phyloP scores from a whole-genome alignment of 1,140 invertebrate genomes.

The Mylabris phalerata region DNA sequence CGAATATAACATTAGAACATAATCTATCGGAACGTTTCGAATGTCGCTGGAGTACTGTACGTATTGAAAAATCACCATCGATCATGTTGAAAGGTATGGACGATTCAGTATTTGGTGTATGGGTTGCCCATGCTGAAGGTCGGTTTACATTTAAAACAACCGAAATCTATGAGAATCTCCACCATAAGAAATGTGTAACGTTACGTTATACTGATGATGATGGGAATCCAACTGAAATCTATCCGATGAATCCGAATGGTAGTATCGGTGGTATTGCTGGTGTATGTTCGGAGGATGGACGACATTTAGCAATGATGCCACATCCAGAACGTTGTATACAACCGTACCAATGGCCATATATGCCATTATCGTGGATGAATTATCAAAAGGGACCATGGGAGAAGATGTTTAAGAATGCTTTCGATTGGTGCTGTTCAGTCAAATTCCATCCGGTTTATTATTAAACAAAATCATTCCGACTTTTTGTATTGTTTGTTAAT shows the following conservation, averaged over 20 bases:
- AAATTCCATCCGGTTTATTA: slow-evolving; percentile 26
- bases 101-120: slow-evolving; percentile 77
- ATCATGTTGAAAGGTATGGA: slow-evolving; percentile 89
- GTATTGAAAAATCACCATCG: slow-evolving; percentile 53
- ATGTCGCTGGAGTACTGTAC: slow-evolving; percentile 81
- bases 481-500: slow-evolving; percentile 8
- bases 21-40: slow-evolving; percentile 87
- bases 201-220: slow-evolving; percentile 80
- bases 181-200: slow-evolving; percentile 58
- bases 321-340: slow-evolving; percentile 89
- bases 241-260: slow-evolving; percentile 94
- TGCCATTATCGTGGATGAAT: slow-evolving; percentile 48
- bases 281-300: slow-evolving; percentile 79
- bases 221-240: slow-evolving; percentile 65
- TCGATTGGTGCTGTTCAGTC: slow-evolving; percentile 59
- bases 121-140: slow-evolving; percentile 97
- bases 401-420: slow-evolving; percentile 87
- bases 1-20: slow-evolving; percentile 70
- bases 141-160: slow-evolving; percentile 55
- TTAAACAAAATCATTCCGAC: not conserved
- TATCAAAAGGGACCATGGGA: slow-evolving; percentile 77
- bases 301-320: slow-evolving; percentile 96
- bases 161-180: slow-evolving; percentile 50
- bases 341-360: slow-evolving; percentile 80
- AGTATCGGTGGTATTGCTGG: slow-evolving; percentile 78